phyloP scores from a whole-genome alignment of 2,113 vertebrate genomes.

The Otocyon megalotis region DNA sequence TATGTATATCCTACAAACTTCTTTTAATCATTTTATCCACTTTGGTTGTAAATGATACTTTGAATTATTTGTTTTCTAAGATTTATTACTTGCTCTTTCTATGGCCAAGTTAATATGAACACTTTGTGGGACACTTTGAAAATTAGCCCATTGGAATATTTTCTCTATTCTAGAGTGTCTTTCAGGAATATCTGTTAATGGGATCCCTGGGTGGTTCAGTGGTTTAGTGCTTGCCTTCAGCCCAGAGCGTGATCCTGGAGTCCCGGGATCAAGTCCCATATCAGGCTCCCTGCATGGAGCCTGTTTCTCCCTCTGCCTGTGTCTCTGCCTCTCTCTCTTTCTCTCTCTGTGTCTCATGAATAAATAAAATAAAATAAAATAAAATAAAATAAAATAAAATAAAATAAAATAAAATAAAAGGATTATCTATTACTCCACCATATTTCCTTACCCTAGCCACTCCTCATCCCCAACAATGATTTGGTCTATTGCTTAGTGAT shows the following conservation, averaged over 20 bases:
- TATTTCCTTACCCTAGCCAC: neutral
- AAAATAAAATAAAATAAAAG: too few relatives aligned
- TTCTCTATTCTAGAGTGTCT: neutral
- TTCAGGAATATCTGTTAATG: neutral
- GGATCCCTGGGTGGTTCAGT: too few relatives aligned
- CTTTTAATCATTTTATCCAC: neutral
- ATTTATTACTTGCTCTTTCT: neutral
- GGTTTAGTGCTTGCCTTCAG: too few relatives aligned
- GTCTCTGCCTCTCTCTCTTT: too few relatives aligned
- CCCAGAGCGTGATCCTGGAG: too few relatives aligned
- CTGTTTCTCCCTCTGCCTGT: too few relatives aligned
- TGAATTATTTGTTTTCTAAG: neutral
- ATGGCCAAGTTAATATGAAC: neutral
- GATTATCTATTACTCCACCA: neutral
- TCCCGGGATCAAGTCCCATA: too few relatives aligned
- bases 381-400: too few relatives aligned
- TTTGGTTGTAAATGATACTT: neutral
- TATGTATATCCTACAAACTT: neutral
- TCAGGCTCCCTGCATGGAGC: too few relatives aligned
- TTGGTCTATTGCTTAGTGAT: neutral
- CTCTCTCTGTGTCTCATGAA: too few relatives aligned
- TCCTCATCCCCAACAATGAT: fast-evolving
- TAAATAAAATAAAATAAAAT: too few relatives aligned
- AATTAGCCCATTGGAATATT: neutral
- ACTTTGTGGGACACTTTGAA: neutral